Evolutionary conservation across 2,797 vertebrate genomes (phyloP).

Genomic region (Artibeus lituratus): DNA sequence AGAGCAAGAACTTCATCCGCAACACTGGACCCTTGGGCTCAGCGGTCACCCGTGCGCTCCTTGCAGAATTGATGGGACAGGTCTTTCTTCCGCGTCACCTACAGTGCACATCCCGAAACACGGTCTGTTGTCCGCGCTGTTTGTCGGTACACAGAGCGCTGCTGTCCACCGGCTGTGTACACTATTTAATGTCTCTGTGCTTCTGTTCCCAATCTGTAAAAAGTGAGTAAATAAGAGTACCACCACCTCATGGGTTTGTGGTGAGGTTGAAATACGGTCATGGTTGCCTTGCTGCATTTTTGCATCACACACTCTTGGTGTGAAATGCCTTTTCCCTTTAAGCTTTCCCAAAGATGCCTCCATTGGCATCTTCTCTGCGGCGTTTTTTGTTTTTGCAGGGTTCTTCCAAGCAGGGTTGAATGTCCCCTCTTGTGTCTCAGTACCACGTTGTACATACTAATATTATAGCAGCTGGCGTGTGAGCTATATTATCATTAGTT

Average conservation of each 20-base stretch:
- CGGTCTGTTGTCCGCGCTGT: neutral
- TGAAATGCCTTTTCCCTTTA: neutral
- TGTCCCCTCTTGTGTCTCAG: neutral
- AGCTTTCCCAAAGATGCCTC: neutral
- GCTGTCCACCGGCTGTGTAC: accelerated
- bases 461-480: neutral
- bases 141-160: neutral
- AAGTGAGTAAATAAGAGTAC: neutral
- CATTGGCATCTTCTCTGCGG: neutral
- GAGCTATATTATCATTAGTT: too few species aligned
- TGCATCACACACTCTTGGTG: accelerated
- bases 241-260: neutral
- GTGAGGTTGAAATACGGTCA: neutral
- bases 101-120: too few species aligned
- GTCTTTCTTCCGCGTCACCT: neutral
- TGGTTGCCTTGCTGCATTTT: neutral
- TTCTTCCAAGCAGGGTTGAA: neutral
- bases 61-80: accelerated
- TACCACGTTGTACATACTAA: neutral
- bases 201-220: neutral
- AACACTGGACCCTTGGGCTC: neutral
- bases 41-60: neutral
- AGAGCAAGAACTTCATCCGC: neutral
- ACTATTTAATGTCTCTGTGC: neutral
- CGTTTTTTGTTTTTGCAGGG: neutral